These are phyloP conservation scores for Muscicapa striata DNA, from an alignment of 2,797 vertebrate genomes.

Conservation along the genomic window DNA sequence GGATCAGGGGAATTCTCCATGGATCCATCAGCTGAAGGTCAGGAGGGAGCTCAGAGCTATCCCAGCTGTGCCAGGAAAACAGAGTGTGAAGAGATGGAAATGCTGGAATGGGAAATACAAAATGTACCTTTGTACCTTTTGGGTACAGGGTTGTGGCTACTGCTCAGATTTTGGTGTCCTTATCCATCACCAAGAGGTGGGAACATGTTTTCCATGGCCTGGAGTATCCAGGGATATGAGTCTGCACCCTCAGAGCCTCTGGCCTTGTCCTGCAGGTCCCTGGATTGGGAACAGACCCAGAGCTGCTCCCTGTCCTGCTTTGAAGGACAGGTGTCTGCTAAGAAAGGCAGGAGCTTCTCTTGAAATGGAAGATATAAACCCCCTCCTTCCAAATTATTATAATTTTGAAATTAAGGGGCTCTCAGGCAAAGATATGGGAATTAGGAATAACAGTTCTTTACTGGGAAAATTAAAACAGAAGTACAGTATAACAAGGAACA, in stretches of 20 bases:
- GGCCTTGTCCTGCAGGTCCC: not conserved
- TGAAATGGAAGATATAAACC: no score
- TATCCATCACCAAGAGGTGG: no score
- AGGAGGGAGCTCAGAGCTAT: not conserved
- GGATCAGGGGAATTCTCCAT: not conserved
- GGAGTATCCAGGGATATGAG: not conserved
- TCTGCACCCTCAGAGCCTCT: not conserved
- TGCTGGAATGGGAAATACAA: not conserved
- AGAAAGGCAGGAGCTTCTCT: no score
- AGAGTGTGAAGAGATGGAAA: not conserved
- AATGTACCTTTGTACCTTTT: not conserved
- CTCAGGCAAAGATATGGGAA: no score
- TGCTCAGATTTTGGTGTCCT: not conserved
- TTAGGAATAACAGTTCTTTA: no score
- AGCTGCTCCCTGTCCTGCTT: not conserved
- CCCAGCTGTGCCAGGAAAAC: not conserved
- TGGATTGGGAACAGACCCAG: not conserved
- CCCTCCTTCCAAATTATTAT: no score
- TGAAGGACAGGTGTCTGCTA: no score
- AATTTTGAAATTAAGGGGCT: no score
- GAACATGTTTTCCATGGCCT: accelerated
- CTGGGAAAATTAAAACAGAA: no score
- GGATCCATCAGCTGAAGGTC: not conserved
- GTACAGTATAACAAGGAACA: no score
- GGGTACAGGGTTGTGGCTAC: not conserved